phyloP scores from a whole-genome alignment of 2,888 invertebrate genomes.

The Tineola bisselliella region DNA sequence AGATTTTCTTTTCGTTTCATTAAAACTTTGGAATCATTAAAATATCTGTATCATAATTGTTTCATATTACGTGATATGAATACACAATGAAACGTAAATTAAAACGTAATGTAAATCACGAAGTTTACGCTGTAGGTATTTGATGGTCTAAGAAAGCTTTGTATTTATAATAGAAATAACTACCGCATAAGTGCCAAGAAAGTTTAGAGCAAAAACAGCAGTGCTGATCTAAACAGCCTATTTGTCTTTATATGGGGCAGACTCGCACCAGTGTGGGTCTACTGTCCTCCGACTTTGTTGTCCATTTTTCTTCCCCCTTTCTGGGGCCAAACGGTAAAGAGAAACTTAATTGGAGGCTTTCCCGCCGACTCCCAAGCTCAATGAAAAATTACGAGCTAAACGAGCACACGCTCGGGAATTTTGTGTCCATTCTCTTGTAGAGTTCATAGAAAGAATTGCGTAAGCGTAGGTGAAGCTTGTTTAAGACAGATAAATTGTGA shows the following conservation, averaged over 20 bases:
- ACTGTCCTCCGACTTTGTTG: conserved; percentile 52
- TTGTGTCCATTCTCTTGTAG: conserved; percentile 32
- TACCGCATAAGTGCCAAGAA: neutral
- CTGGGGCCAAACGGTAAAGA: conserved; percentile 56
- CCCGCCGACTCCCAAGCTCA: conserved; percentile 59
- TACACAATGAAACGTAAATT: no score
- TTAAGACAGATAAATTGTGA: conserved; percentile 48
- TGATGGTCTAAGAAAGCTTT: no score
- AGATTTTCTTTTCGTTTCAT: no score
- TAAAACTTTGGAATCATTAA: no score
- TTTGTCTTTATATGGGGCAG: conserved; percentile 37
- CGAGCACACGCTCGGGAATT: conserved; percentile 63
- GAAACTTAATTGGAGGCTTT: conserved; percentile 68
- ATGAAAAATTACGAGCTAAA: conserved; percentile 68
- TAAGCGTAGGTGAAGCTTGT: conserved; percentile 34
- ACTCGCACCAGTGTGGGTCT: conserved; percentile 22
- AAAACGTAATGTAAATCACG: no score
- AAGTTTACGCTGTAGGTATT: no score
- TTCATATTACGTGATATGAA: no score
- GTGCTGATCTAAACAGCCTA: conserved; percentile 26
- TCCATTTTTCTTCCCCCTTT: conserved; percentile 61
- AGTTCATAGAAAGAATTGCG: conserved; percentile 45
- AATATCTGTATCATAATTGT: no score
- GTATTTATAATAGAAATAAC: neutral
- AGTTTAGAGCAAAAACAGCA: neutral